Percentiles rank a stretch among this genome's conserved stretches.
Conservation (phyloP, 1,140 invertebrate genomes). For the Conus betulinus region DNA sequence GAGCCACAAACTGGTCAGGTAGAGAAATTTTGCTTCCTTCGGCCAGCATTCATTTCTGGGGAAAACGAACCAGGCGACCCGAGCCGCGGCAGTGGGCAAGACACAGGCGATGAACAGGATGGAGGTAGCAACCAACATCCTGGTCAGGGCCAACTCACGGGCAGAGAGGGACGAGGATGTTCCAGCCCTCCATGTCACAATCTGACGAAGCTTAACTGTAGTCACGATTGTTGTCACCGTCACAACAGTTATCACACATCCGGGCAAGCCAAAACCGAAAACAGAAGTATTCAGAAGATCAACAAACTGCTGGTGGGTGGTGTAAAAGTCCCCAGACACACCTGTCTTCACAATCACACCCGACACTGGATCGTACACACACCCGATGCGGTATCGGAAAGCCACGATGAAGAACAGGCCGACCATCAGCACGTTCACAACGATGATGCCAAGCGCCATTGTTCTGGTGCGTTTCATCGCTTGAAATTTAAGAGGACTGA, state of each 20-base stretch:
- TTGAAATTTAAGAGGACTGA: neutral
- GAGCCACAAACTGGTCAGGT: neutral
- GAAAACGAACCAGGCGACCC: neutral
- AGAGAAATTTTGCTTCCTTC: neutral
- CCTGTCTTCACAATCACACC: neutral
- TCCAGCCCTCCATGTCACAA: neutral
- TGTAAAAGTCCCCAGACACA: neutral
- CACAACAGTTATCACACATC: neutral
- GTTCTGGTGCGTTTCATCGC: neutral
- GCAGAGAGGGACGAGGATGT: neutral
- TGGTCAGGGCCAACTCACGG: neutral
- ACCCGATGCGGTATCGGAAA: neutral
- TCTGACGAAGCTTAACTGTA: neutral
- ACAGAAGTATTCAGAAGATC: neutral
- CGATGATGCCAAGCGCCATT: neutral
- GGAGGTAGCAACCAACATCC: neutral
- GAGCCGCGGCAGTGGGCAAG: neutral
- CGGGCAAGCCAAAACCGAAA: neutral
- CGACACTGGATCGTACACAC: neutral
- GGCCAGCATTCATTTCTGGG: neutral
- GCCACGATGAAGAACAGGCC: neutral
- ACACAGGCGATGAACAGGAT: conserved; percentile 5
- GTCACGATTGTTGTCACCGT: neutral
- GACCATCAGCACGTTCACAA: neutral
- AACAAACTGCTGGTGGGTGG: neutral